Conservation (phyloP, 2,888 invertebrate species). For the Torymus tubicola region DNA sequence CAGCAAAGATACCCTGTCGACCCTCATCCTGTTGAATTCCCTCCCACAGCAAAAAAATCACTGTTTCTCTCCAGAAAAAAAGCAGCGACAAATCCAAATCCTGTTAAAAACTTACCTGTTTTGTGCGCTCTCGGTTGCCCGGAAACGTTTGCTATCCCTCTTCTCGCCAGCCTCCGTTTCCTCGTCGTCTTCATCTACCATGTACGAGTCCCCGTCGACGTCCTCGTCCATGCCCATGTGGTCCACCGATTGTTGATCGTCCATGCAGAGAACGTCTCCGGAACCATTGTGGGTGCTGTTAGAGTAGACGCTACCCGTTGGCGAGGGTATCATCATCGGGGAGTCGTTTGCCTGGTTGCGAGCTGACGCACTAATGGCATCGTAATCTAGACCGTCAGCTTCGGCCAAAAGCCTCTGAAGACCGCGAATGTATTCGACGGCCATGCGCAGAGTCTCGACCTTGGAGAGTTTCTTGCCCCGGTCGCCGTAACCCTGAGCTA, state of each 20-base stretch:
- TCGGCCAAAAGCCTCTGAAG: slow-evolving; percentile 86
- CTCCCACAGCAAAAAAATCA: background rate
- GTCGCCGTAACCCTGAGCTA: slow-evolving; percentile 83
- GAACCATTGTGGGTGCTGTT: slow-evolving; percentile 74
- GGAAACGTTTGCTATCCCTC: slow-evolving; percentile 53
- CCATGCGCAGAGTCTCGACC: slow-evolving; percentile 93
- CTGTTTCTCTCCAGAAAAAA: background rate
- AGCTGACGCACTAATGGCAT: slow-evolving; percentile 64
- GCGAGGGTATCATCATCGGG: slow-evolving; percentile 75
- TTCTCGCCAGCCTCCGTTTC: slow-evolving; percentile 59
- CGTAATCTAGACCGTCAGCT: slow-evolving; percentile 79
- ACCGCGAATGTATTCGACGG: slow-evolving; percentile 92
- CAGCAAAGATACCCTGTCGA: no score
- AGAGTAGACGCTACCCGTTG: slow-evolving; percentile 70
- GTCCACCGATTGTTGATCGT: slow-evolving; percentile 77
- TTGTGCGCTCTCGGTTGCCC: slow-evolving; percentile 25
- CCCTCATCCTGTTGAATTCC: no score
- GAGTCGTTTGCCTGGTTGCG: slow-evolving; percentile 8
- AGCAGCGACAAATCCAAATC: background rate
- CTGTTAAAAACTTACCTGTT: slow-evolving; percentile 38
- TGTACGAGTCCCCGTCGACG: slow-evolving; percentile 57
- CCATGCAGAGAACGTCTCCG: slow-evolving; percentile 76
- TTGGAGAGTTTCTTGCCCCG: slow-evolving; percentile 89
- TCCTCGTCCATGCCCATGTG: slow-evolving; percentile 59
- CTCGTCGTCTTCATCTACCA: slow-evolving; percentile 68